phyloP scores from a whole-genome alignment of 2,797 vertebrate species.

The Valencia hispanica region DNA sequence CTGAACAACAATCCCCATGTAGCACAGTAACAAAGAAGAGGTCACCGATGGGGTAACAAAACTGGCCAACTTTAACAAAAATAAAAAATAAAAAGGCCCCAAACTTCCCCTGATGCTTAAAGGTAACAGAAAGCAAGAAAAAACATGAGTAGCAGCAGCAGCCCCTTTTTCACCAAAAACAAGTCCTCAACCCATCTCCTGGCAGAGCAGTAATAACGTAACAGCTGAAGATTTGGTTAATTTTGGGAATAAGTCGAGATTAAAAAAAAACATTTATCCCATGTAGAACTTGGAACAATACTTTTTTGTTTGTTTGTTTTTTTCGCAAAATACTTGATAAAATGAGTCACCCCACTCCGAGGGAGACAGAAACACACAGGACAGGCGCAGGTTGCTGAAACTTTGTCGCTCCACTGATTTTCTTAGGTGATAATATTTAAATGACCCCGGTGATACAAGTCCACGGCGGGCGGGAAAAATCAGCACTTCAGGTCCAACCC shows the following conservation, averaged over 20 bases:
- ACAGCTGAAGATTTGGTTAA: slow-evolving; percentile 59
- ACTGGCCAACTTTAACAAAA: slow-evolving; percentile 47
- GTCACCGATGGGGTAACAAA: slow-evolving; percentile 36
- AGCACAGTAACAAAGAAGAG: slow-evolving; percentile 54
- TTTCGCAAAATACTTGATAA: slow-evolving; percentile 52
- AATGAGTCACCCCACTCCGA: slow-evolving; percentile 38
- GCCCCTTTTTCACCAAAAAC: slow-evolving; percentile 54
- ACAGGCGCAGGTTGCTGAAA: slow-evolving; percentile 51
- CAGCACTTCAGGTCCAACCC: slow-evolving; percentile 22
- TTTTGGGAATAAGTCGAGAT: slow-evolving; percentile 51
- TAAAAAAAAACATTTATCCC: slow-evolving; percentile 60
- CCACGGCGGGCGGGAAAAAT: slow-evolving; percentile 6
- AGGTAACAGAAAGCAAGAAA: slow-evolving; percentile 39
- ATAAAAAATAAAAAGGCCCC: slow-evolving; percentile 24
- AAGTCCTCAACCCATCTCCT: slow-evolving; percentile 50
- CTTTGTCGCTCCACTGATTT: slow-evolving; percentile 20
- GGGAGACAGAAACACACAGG: slow-evolving; percentile 41
- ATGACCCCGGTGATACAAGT: slow-evolving; percentile 8
- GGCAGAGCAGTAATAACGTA: slow-evolving; percentile 51
- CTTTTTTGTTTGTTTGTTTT: slow-evolving; percentile 24
- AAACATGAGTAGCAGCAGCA: slow-evolving; percentile 27
- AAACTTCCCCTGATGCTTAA: slow-evolving; percentile 64
- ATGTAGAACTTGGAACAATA: slow-evolving; percentile 56
- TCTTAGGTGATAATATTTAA: slow-evolving; percentile 19
- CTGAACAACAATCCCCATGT: slow-evolving; percentile 45